Evolutionary conservation across 1,140 invertebrate genomes (phyloP), one percentile per base, ranked within the genome.

Genomic region (Brachionus asplanchnoidis): DNA sequence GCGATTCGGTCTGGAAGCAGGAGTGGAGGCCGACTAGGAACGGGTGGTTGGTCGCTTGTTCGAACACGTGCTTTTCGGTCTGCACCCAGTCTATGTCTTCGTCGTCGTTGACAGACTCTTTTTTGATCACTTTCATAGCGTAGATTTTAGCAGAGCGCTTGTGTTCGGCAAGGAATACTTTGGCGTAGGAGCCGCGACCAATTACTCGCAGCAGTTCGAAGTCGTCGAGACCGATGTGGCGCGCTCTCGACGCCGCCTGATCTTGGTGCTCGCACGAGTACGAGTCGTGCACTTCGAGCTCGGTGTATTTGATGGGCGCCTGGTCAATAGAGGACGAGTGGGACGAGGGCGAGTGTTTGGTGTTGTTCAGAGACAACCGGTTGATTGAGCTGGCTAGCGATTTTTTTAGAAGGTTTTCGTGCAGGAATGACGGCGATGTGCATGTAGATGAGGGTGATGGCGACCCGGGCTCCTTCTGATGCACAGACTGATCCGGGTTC

Each of bases 41-140:
- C 20, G 98, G 97, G 91, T 99, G 97, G 92, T 99, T 99, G 23
- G 97, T 98, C 17, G 97, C 97, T 17, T 96, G 98, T 90, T 99
- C 98, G 91, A 99, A 99, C 17, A 99, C 97, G 90, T 99, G 97
- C 90, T 99, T 99, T 90, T 99, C 98, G n/a, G 97, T 99, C 90
- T 99, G 97, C 85, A 99, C 97, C 97, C 97, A 99, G 91, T 99
- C 97, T 87, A 99, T 99, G 89, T 99, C 97, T 92, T 98, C 97
- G 90, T 99, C 97, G 90, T 99, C 97, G 50, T 96, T 97, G 20
- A 84, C 60, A 75, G 99, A 92, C 17, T 96, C 95, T 89, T 99
- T 99, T 90, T 99, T 99, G 87, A 99, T 99, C 85, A 99, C 96
- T 91, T 99, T 99, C 95, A 99, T 99, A 14, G 98, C 98, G 90